Conservation (phyloP, 2,888 invertebrate genomes). For the Pristionchus exspectatus region DNA sequence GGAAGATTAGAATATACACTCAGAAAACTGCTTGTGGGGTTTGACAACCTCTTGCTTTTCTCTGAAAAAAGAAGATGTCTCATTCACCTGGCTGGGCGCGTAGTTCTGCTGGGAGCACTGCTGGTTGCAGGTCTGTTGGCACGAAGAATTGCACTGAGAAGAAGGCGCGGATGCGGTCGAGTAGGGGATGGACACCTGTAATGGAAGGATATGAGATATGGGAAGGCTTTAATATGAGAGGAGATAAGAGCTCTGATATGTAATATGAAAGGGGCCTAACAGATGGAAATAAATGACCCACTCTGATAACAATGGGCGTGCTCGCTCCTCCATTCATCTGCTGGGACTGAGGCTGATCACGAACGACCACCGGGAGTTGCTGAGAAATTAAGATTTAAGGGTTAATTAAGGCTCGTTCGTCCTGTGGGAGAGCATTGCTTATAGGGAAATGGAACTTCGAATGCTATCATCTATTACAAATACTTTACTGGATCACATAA, state of each 20-base stretch:
- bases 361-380: slow-evolving; percentile 35
- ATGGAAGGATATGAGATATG: not conserved
- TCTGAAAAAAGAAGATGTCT: not conserved
- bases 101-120: slow-evolving; percentile 53
- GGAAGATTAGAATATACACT: not conserved
- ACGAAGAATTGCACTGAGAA: slow-evolving; percentile 60
- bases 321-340: not conserved
- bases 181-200: slow-evolving; percentile 32
- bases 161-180: slow-evolving; percentile 7
- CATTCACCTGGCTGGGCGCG: not conserved
- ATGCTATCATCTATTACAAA: not conserved
- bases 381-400: not conserved
- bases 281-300: not conserved
- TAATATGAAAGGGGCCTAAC: too few species aligned
- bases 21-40: too few species aligned
- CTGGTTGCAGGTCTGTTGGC: slow-evolving; percentile 60
- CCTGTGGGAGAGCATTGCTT: not conserved
- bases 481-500: too few species aligned
- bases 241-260: too few species aligned
- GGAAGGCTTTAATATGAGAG: not conserved
- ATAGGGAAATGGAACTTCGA: not conserved
- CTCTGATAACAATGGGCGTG: slow-evolving; percentile 7
- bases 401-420: not conserved
- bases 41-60: too few species aligned
- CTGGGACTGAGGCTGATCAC: slow-evolving; percentile 7